Percentiles rank a stretch among this genome's conserved stretches.
Evolutionary conservation across 2,113 vertebrate species (phyloP).

Genomic region (Aphyosemion australe): DNA sequence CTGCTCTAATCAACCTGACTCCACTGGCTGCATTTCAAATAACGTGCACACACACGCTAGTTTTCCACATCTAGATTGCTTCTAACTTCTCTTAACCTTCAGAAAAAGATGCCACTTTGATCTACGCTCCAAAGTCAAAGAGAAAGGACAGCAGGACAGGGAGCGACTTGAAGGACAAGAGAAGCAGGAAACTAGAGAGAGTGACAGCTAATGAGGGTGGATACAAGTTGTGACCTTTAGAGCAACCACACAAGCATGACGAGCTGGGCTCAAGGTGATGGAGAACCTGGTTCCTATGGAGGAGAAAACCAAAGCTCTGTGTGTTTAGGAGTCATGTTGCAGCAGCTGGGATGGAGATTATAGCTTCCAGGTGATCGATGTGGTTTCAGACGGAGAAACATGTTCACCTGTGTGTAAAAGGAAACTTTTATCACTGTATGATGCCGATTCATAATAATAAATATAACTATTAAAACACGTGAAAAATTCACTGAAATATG

Average conservation of each 20-base stretch:
- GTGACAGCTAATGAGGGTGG: conserved; percentile 83
- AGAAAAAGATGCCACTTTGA: conserved; percentile 73
- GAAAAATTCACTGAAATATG: too few species aligned
- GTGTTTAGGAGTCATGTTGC: conserved; percentile 45
- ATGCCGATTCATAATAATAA: too few species aligned
- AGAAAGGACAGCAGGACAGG: conserved; percentile 69
- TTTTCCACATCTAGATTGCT: conserved; percentile 38
- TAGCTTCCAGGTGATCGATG: too few species aligned
- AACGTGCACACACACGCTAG: conserved; percentile 16
- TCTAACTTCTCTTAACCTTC: conserved; percentile 70
- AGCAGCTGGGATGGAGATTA: too few species aligned
- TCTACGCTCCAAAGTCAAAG: conserved; percentile 61
- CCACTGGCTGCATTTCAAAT: conserved; percentile 15
- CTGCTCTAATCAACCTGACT: conserved; percentile 32
- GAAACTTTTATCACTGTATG: too few species aligned
- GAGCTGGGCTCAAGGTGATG: conserved; percentile 76
- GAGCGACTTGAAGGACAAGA: conserved; percentile 57
- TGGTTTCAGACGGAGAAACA: too few species aligned
- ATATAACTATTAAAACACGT: too few species aligned
- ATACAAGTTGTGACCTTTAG: conserved; percentile 82
- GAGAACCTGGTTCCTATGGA: conserved; percentile 53
- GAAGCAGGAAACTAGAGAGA: conserved; percentile 61
- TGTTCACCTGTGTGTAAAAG: too few species aligned
- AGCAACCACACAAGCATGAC: conserved; percentile 80
- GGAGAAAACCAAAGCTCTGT: conserved; percentile 46